Evolutionary conservation across 2,888 invertebrate species (phyloP).

Genomic region (Tanytarsus gracilentus): DNA sequence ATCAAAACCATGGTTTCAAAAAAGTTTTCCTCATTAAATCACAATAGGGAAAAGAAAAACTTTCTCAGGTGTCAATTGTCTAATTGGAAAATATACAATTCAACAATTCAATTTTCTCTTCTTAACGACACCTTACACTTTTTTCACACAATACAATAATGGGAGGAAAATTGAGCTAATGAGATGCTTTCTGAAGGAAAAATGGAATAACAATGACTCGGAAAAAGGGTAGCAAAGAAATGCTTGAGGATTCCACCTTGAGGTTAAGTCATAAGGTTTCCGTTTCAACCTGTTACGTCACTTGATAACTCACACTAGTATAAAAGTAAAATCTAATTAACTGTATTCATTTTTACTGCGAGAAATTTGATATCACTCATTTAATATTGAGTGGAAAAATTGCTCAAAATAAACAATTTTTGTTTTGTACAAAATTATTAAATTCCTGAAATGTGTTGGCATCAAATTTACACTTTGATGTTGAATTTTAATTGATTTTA

Average conservation of each 20-base stretch:
- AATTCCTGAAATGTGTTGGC: too few relatives aligned
- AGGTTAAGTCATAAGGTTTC: background rate
- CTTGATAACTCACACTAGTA: background rate
- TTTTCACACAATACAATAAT: background rate
- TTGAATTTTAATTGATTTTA: too few relatives aligned
- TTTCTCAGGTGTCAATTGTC: constrained; percentile 1
- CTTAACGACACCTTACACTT: background rate
- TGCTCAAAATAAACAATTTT: background rate
- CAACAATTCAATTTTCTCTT: too few relatives aligned
- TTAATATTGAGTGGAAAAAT: too few relatives aligned
- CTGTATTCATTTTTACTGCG: background rate
- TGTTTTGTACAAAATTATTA: background rate
- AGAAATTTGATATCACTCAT: constrained; percentile 6
- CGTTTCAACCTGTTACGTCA: background rate
- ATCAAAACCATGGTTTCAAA: too few relatives aligned
- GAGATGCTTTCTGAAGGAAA: too few relatives aligned
- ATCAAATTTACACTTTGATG: too few relatives aligned
- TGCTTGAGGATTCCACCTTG: background rate
- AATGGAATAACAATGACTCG: too few relatives aligned
- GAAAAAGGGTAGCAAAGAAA: too few relatives aligned
- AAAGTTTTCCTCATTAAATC: too few relatives aligned
- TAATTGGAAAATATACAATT: constrained; percentile 4
- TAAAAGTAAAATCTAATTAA: constrained; percentile 8
- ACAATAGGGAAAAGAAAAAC: background rate
- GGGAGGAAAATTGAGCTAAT: too few relatives aligned